Percentiles rank a stretch among this genome's conserved stretches.
Conservation (phyloP, 2,113 vertebrate species). For the Zonotrichia leucophrys region DNA sequence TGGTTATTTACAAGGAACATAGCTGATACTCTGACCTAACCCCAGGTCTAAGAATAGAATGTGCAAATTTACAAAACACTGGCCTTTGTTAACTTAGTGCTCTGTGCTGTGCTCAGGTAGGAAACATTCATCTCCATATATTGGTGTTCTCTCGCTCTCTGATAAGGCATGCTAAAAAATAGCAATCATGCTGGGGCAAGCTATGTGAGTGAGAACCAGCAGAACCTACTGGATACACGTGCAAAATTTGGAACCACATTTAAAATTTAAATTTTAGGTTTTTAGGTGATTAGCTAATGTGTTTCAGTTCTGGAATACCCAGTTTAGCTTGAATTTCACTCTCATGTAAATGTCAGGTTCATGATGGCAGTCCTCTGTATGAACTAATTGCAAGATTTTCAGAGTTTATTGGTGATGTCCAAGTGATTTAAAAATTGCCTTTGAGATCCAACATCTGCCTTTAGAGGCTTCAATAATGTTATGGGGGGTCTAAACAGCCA, state of each 20-base stretch:
- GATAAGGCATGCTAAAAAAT: not conserved
- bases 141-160: not conserved
- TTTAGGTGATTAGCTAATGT: not conserved
- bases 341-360: not conserved
- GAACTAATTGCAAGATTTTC: not conserved
- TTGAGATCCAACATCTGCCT: not conserved
- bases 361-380: not conserved
- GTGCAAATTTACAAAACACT: not conserved
- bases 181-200: not conserved
- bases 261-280: not conserved
- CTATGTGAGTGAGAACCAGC: not conserved
- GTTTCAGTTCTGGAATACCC: not conserved
- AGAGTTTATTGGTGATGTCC: not conserved
- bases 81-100: not conserved
- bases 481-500: not conserved
- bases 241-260: not conserved
- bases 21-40: not conserved
- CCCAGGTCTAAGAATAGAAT: not conserved
- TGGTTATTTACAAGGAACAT: not conserved
- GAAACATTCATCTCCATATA: not conserved
- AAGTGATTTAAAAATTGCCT: not conserved
- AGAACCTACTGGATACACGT: fast-evolving
- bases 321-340: not conserved
- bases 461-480: not conserved
- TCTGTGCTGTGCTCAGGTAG: not conserved